Evolutionary conservation across 1,140 invertebrate species (phyloP), one percentile per base, ranked within the genome.

Genomic region (Anoplophora glabripennis): DNA sequence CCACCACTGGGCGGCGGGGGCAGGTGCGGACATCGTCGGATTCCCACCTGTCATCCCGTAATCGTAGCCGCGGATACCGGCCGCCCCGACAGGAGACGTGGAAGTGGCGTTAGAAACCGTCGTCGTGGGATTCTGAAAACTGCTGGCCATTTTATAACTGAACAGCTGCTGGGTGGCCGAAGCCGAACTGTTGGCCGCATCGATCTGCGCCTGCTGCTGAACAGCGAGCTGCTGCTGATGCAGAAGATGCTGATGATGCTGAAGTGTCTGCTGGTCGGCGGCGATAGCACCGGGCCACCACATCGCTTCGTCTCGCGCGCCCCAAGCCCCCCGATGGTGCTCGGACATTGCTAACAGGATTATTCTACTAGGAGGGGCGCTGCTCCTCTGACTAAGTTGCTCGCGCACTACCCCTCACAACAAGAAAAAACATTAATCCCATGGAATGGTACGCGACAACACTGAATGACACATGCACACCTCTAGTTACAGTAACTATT

Each of bases 61-160:
- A 72, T 86, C 84, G 75, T 86, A 86, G 56, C 77, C 75, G 56
- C 70, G 63, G 59, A 63, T 68, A 49, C 59, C 64, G 18, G 62
- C 59, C 15, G 67, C 60, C 18, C 63, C 63, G 11, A 66, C 57
- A 61, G 77, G 75, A 57, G 78, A 74, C 53, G 78, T 76, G 36
- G 77, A 76, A 63, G 77, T 77, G 37, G 78, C 76, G 63, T 75
- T 77, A 62, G 76, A 76, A 59, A 76, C 76, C 58, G 76, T 77
- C 63, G 83, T 83, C 61, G 80, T 80, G 70, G 83, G 83, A 73
- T 86, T 88, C 64, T 88, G 85, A 79, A 89, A 88, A 72, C 85
- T 86, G 72, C 85, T 86, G 72, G 88, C 86, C 88, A 90, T 89
- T 81, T 90, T 91, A 78, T 91, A 91, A 58, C 86, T 85, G 73